Evolutionary conservation across 2,113 vertebrate genomes (phyloP), one percentile per base, ranked within the genome.

Genomic region (Nesogale talazaci): DNA sequence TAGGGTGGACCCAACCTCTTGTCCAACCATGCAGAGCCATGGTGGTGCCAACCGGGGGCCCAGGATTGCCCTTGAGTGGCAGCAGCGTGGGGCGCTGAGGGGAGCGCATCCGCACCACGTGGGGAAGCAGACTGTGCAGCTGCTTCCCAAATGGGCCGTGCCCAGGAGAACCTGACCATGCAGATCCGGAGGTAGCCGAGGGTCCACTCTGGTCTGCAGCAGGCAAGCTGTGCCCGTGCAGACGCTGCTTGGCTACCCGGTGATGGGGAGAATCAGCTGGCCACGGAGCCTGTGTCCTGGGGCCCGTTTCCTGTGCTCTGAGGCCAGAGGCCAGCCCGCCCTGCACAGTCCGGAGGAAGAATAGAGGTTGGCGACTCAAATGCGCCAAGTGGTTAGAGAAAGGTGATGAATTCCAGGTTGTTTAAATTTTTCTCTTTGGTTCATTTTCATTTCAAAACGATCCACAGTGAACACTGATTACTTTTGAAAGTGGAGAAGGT

Each of bases 381-480:
- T 1, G 34, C 59, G 65, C 59, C 0, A 0, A 61, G 63, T 17
- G 72, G 36, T 31, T 36, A 14, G 7, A 40, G 83, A 56, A 8
- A 65, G 90, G 72, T 16, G 12, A 76, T 2, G 29, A 86, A 38
- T 83, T 74, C 36, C 0, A 82, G 79, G 80, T 31, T 1, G 56
- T 75, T 89, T 31, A 14, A 36, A 46, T 27, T 46, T 59, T 93
- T 83, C 80, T 83, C 83, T 90, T 92, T 86, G 59, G 83, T 86
- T 84, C 80, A 15, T 93, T 82, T 93, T 93, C 56, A 86, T 90
- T 96, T 96, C 81, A 90, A 80, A 96, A 94, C 88, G 80, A 93
- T 92, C 86, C 61, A 65, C 79, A n/a, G 83, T 90, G 38, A 95
- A 81, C 59, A 40, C 57, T 65, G 2, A 56, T 92, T 74, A 59